Evolutionary conservation across 2,888 invertebrate species (phyloP).

Genomic region (Mythimna vitellina): DNA sequence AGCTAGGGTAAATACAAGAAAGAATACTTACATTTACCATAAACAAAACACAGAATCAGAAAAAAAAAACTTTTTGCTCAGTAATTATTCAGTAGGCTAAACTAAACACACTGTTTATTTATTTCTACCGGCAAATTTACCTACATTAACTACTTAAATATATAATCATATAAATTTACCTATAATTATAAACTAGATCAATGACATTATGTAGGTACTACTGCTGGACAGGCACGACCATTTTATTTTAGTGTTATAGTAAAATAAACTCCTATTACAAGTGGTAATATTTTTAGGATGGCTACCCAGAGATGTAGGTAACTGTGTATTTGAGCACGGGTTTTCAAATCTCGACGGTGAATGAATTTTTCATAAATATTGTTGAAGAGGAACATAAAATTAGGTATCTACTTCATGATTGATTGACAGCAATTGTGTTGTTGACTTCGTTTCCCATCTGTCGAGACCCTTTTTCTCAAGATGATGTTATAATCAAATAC

Average conservation of each 20-base stretch:
- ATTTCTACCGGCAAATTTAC: constrained; percentile 17
- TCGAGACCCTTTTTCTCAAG: too few relatives aligned
- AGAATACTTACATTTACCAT: background rate
- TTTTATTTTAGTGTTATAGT: background rate
- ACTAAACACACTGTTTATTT: constrained; percentile 32
- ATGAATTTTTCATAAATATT: background rate
- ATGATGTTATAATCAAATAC: too few relatives aligned
- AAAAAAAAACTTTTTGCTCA: background rate
- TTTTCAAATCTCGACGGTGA: background rate
- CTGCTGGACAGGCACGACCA: constrained; percentile 22
- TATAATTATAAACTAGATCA: background rate
- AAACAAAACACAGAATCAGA: background rate
- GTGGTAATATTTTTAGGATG: constrained; percentile 2
- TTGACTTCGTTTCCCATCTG: too few relatives aligned
- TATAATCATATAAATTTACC: constrained; percentile 8
- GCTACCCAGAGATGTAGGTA: constrained; percentile 2
- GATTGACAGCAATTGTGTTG: too few relatives aligned
- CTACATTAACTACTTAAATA: constrained; percentile 10
- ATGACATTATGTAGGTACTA: background rate
- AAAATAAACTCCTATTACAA: background rate
- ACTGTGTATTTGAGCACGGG: too few relatives aligned
- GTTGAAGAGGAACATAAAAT: background rate
- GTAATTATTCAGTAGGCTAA: constrained; percentile 11
- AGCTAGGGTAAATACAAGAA: background rate
- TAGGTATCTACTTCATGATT: too few relatives aligned